Conservation (phyloP, 1,140 invertebrate genomes). For the Leptinotarsa undecemlineata region DNA sequence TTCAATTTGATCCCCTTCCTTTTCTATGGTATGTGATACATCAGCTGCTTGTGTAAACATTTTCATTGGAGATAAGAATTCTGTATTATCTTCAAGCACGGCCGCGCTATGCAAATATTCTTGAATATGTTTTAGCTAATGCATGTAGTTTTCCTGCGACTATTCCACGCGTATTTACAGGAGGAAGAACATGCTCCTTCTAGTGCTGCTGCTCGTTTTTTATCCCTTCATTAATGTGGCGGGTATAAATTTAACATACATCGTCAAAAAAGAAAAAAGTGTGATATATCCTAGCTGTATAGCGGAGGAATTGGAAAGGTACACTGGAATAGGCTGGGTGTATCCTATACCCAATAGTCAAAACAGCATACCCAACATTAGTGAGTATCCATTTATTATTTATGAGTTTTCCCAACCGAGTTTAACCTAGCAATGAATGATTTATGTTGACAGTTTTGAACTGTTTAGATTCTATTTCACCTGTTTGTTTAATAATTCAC, state of each 20-base stretch:
- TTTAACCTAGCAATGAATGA: too few relatives aligned
- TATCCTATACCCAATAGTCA: slow-evolving; percentile 39
- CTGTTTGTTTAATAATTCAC: too few relatives aligned
- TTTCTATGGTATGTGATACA: background rate
- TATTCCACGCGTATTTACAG: background rate
- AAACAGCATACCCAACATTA: slow-evolving; percentile 30
- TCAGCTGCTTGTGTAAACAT: slow-evolving; percentile 16
- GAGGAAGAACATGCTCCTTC: slow-evolving; percentile 18
- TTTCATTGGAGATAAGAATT: background rate
- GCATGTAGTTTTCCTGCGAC: background rate
- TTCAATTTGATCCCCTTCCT: background rate
- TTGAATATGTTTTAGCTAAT: too few relatives aligned
- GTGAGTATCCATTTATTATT: slow-evolving; percentile 36
- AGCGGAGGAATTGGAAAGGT: slow-evolving; percentile 42
- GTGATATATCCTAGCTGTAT: slow-evolving; percentile 42
- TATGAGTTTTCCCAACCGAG: background rate
- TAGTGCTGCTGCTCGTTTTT: slow-evolving; percentile 12
- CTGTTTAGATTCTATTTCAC: too few relatives aligned
- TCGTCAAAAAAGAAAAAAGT: slow-evolving; percentile 37
- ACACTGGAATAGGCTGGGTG: slow-evolving; percentile 42
- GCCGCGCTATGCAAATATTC: background rate
- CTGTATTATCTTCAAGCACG: background rate
- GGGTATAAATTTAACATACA: slow-evolving; percentile 44
- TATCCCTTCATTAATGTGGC: slow-evolving; percentile 23
- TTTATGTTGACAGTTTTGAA: too few relatives aligned